Evolutionary conservation across 2,888 invertebrate genomes (phyloP).

Genomic region (Halictus ligatus): DNA sequence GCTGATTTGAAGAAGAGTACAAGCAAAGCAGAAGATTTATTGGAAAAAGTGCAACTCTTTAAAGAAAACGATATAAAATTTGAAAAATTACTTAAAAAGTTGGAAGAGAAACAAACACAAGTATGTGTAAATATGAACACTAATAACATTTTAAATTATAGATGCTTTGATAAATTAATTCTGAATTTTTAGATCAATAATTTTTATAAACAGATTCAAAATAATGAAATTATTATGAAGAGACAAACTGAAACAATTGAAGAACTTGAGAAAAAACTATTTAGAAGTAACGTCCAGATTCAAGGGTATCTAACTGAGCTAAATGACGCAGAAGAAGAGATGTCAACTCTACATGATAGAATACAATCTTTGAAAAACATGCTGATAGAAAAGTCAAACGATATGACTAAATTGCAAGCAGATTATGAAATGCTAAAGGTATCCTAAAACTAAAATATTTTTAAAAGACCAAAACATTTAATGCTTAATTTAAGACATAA

Average conservation of each 20-base stretch:
- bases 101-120: slow-evolving; percentile 49
- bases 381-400: slow-evolving; percentile 74
- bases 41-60: slow-evolving; percentile 62
- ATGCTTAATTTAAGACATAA: neutral
- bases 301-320: slow-evolving; percentile 69
- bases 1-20: slow-evolving; percentile 57
- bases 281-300: slow-evolving; percentile 61
- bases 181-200: slow-evolving; percentile 51
- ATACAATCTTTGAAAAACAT: slow-evolving; percentile 72
- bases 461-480: neutral
- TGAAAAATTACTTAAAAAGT: slow-evolving; percentile 38
- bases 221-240: slow-evolving; percentile 57
- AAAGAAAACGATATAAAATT: slow-evolving; percentile 63
- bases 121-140: slow-evolving; percentile 31
- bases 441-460: slow-evolving; percentile 7
- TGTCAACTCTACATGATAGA: slow-evolving; percentile 64
- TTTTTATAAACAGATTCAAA: slow-evolving; percentile 49
- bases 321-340: slow-evolving; percentile 69
- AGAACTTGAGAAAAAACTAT: slow-evolving; percentile 68
- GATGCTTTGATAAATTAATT: slow-evolving; percentile 3
- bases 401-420: slow-evolving; percentile 74
- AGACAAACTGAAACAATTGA: slow-evolving; percentile 66
- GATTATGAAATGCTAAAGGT: slow-evolving; percentile 78
- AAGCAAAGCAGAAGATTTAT: slow-evolving; percentile 51
- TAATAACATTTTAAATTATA: neutral